Percentiles rank a stretch among this genome's conserved stretches.
Evolutionary conservation across 2,113 vertebrate genomes (phyloP).

Genomic region (Trochalopteron elliotii): DNA sequence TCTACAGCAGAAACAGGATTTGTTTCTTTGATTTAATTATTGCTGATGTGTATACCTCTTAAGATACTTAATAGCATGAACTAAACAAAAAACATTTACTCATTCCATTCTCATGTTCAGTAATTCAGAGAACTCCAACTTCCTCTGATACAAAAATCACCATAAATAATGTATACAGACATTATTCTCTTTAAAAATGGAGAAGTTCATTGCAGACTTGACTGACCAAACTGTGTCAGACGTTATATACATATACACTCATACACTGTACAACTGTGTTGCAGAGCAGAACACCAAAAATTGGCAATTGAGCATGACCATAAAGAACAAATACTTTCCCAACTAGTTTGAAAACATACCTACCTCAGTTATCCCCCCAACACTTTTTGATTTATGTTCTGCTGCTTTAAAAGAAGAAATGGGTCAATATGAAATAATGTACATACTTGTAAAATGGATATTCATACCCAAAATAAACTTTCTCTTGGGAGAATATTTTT

Average conservation of each 20-base stretch:
- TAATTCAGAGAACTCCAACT: not conserved
- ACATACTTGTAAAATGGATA: conserved; percentile 64
- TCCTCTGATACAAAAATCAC: not conserved
- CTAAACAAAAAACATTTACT: not conserved
- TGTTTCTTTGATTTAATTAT: not conserved
- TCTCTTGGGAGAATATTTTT: conserved; percentile 71
- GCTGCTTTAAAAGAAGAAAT: conserved; percentile 73
- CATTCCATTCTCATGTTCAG: not conserved
- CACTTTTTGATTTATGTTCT: conserved; percentile 58
- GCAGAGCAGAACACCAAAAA: conserved; percentile 23
- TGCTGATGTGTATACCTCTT: not conserved
- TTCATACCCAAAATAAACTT: conserved; percentile 70
- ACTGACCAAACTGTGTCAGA: not conserved
- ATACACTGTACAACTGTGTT: not conserved
- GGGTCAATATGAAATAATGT: conserved; percentile 72
- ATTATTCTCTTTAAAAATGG: not conserved
- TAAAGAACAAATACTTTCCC: conserved; percentile 47
- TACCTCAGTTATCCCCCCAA: conserved; percentile 66
- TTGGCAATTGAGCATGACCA: not conserved
- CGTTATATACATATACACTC: not conserved
- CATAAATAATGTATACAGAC: not conserved
- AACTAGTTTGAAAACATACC: conserved; percentile 55
- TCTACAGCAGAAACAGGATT: not conserved
- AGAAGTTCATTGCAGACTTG: not conserved
- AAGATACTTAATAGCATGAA: not conserved